Evolutionary conservation across 64 coral and sea anemone species (phyloP).

Genomic region (Acropora yongei): DNA sequence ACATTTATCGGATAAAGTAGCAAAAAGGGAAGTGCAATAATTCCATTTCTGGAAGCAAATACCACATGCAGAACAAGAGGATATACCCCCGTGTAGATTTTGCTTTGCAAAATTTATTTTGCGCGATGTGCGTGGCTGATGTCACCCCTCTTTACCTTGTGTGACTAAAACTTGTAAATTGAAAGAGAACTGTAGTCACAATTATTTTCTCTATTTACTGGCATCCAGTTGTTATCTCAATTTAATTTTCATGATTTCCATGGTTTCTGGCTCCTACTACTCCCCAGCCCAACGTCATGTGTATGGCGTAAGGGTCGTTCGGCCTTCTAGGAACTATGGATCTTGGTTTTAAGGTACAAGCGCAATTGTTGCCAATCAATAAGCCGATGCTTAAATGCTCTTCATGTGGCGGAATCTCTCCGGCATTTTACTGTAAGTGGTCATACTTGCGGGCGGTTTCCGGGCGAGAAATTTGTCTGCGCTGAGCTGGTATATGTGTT

Average conservation of each 20-base stretch:
- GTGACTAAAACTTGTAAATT: too few relatives aligned
- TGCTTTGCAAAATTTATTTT: too few relatives aligned
- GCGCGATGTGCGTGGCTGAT: too few relatives aligned
- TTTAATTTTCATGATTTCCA: not conserved
- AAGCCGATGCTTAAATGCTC: slow-evolving; percentile 46
- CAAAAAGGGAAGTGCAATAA: too few relatives aligned
- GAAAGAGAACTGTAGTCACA: too few relatives aligned
- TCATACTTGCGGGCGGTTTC: slow-evolving; percentile 46
- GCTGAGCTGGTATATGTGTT: slow-evolving; percentile 15
- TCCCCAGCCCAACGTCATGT: slow-evolving; percentile 53
- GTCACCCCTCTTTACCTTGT: too few relatives aligned
- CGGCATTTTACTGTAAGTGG: slow-evolving; percentile 20
- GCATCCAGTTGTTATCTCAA: not conserved
- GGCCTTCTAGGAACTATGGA: slow-evolving; percentile 50
- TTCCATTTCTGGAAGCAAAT: too few relatives aligned
- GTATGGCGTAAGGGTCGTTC: slow-evolving; percentile 59
- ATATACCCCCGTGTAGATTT: too few relatives aligned
- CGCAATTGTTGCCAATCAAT: slow-evolving; percentile 75
- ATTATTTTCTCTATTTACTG: not conserved
- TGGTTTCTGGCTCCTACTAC: slow-evolving; percentile 18
- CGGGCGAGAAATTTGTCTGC: slow-evolving; percentile 42
- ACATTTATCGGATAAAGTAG: too few relatives aligned
- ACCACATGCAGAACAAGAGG: too few relatives aligned
- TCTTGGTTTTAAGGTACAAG: slow-evolving; percentile 65
- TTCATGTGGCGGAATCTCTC: slow-evolving; percentile 40